phyloP scores from a whole-genome alignment of 2,888 invertebrate genomes.

The Tenodera sinensis region DNA sequence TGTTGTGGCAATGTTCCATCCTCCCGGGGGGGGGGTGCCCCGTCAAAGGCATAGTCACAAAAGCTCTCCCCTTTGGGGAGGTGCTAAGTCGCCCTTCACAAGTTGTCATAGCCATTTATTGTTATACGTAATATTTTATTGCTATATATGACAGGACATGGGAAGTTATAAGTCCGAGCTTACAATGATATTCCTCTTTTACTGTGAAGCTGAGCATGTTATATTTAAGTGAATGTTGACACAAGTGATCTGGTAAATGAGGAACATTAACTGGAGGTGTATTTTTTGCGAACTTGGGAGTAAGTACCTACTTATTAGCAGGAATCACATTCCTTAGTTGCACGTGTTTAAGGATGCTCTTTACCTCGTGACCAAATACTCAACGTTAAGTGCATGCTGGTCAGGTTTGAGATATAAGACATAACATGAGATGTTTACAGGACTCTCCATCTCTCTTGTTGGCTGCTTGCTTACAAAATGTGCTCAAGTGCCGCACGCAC shows the following conservation, averaged over 20 bases:
- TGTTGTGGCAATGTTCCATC: too few species aligned
- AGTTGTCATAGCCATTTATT: too few species aligned
- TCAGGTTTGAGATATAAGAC: neutral
- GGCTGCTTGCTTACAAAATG: neutral
- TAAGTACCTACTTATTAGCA: neutral
- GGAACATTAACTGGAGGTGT: neutral
- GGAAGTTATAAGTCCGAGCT: too few species aligned
- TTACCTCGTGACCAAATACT: neutral
- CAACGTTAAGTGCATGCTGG: neutral
- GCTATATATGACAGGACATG: too few species aligned
- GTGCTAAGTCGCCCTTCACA: too few species aligned
- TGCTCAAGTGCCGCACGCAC: neutral
- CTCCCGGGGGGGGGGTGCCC: too few species aligned
- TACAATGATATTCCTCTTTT: too few species aligned
- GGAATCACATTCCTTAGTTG: neutral
- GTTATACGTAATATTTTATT: too few species aligned
- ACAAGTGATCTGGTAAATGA: neutral
- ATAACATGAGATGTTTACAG: neutral
- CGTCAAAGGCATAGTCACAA: too few species aligned
- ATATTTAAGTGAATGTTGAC: neutral
- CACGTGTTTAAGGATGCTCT: neutral
- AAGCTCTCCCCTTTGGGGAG: too few species aligned
- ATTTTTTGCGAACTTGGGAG: neutral
- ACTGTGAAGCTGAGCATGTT: too few species aligned
- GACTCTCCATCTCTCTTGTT: neutral